Evolutionary conservation across 2,113 vertebrate genomes (phyloP).

Genomic region (Myotis yumanensis): DNA sequence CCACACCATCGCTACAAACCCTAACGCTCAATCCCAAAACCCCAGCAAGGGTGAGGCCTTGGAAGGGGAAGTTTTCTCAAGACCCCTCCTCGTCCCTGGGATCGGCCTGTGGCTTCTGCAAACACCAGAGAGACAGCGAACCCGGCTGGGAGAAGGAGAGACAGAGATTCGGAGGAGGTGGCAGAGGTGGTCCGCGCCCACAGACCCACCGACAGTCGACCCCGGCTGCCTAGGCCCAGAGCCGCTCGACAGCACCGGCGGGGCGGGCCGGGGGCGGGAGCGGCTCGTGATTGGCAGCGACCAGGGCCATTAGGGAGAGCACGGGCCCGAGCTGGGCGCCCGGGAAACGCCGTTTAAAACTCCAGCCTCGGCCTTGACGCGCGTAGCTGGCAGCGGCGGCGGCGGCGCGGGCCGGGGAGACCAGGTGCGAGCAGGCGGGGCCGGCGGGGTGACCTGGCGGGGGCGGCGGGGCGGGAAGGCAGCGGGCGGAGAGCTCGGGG

Average conservation of each 20-base stretch:
- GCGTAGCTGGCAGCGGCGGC: conserved; percentile 89
- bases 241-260: background rate
- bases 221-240: conserved; percentile 38
- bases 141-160: background rate
- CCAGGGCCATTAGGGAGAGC: conserved; percentile 86
- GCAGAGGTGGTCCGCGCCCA: background rate
- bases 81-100: background rate
- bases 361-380: conserved; percentile 84
- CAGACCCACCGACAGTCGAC: background rate
- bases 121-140: background rate
- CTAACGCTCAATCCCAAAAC: background rate
- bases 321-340: conserved; percentile 82
- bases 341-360: conserved; percentile 92
- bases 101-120: background rate
- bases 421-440: conserved; percentile 77
- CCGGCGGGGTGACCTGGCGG: conserved; percentile 58
- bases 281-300: conserved; percentile 88
- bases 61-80: conserved; percentile 3
- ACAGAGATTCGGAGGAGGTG: background rate
- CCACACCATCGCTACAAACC: background rate
- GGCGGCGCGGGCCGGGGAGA: conserved; percentile 75
- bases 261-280: conserved; percentile 21
- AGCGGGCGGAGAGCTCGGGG: background rate
- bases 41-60: background rate
- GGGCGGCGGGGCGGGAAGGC: conserved; percentile 38